Conservation (phyloP, 2,113 vertebrate genomes). For the Dasyornis broadbenti region DNA sequence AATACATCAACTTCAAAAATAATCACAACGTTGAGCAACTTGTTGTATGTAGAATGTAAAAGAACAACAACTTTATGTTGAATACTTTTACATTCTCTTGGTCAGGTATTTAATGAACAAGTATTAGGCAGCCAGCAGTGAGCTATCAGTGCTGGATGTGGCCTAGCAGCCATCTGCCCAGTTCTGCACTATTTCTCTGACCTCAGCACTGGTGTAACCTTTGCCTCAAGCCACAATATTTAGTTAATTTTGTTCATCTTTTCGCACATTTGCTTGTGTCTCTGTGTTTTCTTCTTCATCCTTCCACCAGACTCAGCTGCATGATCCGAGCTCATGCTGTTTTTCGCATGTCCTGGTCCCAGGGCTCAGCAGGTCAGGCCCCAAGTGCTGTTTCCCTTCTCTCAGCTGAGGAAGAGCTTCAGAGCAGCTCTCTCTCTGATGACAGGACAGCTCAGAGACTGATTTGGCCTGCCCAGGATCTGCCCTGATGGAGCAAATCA, state of each 20-base stretch:
- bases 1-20: not conserved
- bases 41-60: fast-evolving
- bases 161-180: not conserved
- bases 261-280: not conserved
- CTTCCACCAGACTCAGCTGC: not conserved
- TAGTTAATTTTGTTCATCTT: not conserved
- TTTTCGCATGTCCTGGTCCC: not conserved
- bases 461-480: not conserved
- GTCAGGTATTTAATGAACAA: not conserved
- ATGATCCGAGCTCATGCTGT: not conserved
- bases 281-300: not conserved
- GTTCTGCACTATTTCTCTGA: not conserved
- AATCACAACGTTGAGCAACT: not conserved
- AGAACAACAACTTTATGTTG: not conserved
- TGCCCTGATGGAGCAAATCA: not conserved
- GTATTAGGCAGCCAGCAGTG: not conserved
- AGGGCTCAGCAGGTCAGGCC: not conserved
- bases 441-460: not conserved
- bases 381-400: not conserved
- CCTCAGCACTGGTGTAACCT: not conserved
- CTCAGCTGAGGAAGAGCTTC: not conserved
- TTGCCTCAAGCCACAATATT: not conserved
- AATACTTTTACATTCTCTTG: not conserved
- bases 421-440: not conserved
- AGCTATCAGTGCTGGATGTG: not conserved